Evolutionary conservation across 2,113 vertebrate genomes (phyloP).

Genomic region (Gopherus flavomarginatus): DNA sequence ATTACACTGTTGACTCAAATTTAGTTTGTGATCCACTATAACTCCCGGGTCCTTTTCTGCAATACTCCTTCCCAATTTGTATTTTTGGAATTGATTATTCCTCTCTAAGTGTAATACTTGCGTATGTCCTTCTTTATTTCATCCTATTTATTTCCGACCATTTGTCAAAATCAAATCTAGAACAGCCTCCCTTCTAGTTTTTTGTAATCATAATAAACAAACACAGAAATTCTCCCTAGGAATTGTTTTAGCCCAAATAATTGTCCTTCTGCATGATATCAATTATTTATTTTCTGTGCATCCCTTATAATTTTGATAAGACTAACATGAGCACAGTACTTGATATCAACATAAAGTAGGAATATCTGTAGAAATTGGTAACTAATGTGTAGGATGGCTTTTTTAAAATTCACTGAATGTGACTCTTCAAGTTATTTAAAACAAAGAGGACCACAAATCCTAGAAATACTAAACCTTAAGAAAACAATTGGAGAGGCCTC

Average conservation of each 20-base stretch:
- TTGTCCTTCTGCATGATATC: conserved; percentile 17
- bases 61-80: too few relatives aligned
- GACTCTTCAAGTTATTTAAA: not conserved
- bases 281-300: too few relatives aligned
- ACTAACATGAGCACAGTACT: conserved; percentile 21
- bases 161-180: not conserved
- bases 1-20: too few relatives aligned
- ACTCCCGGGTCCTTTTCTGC: too few relatives aligned
- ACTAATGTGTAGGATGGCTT: not conserved
- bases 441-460: not conserved
- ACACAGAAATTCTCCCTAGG: conserved; percentile 19
- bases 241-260: conserved; percentile 57
- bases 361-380: not conserved
- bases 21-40: too few relatives aligned
- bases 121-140: too few relatives aligned
- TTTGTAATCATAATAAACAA: conserved; percentile 22
- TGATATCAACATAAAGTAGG: conserved; percentile 27
- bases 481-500: not conserved
- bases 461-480: not conserved
- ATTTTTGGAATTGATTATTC: too few relatives aligned
- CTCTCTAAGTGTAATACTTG: too few relatives aligned
- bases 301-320: not conserved
- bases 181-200: not conserved
- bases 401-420: conserved; percentile 8
- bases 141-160: too few relatives aligned